Base-by-base conservation (phyloP, 2,797 vertebrate genomes). In the Pipistrellus nathusii region DNA sequence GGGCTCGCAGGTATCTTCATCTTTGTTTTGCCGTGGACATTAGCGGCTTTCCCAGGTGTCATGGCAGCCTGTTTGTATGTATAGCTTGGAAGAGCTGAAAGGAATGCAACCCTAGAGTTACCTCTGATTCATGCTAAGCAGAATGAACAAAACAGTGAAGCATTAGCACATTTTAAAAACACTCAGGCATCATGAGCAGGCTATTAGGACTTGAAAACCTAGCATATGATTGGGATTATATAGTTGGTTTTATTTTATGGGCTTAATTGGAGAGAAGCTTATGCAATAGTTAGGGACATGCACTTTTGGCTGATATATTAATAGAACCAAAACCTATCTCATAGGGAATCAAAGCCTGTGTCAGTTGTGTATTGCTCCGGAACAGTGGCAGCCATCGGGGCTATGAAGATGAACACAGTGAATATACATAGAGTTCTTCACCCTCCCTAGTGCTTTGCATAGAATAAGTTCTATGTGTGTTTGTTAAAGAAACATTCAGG, bases 1-100 rank as follows among this genome's bases (percentile, higher is more conserved):
- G 15, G 7, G 25, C 32, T 8, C 44, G 71, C 8, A 20, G 27
- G 11, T 51, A 13, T 51, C 62, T 88, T 44, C 64, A 41, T 11
- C 64, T 88, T 85, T 69, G 68, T 59, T 91, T 64, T 27, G 15
- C 75, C 72, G 55, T 66, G 75, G 17, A 35, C 6, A 8, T 69
- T 38, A 53, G 21, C 30, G 27, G 4, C 62, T 55, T 86, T 77
- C 66, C 38, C 5, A 12, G 51, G 51, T 2, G 71, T 90, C 44
- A 20, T 12, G 12, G 27, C 8, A 51, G 69, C 17, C 35, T 18
- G n/a, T 77, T 80, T 64, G 68, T n/a, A 8, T 17, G 27, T 20
- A 78, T 9, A 3, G 38, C 87, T 84, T 84, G 95, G 59, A 94
- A 86, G 35, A 46, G 23, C 27, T 27, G 38, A 21, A 92, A 20